phyloP scores from a whole-genome alignment of 2,888 invertebrate species.

The Cataglyphis altisquamis region DNA sequence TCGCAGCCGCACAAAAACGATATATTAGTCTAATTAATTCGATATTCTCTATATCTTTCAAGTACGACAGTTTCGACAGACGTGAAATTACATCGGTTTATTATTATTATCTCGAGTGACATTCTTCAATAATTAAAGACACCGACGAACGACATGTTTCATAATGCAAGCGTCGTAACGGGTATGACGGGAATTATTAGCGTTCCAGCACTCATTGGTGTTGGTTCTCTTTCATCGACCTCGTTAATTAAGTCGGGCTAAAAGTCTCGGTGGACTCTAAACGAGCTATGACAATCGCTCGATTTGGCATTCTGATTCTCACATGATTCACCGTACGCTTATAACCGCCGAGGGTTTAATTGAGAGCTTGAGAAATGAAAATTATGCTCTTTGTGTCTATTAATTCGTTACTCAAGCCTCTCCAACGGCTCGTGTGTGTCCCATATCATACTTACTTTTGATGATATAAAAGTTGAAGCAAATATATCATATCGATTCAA shows the following conservation, averaged over 20 bases:
- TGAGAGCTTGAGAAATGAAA: constrained; percentile 37
- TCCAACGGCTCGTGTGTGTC: not conserved
- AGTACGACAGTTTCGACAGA: not conserved
- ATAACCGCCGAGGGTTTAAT: constrained; percentile 30
- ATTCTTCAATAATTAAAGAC: constrained; percentile 42
- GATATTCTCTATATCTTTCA: not conserved
- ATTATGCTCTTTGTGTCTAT: constrained; percentile 48
- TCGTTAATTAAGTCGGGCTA: constrained; percentile 53
- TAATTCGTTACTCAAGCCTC: constrained; percentile 17
- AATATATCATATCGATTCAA: constrained; percentile 12
- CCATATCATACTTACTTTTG: not conserved
- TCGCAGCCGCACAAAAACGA: not conserved
- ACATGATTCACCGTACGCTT: constrained; percentile 49
- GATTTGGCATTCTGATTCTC: constrained; percentile 55
- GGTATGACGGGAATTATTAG: constrained; percentile 40
- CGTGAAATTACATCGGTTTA: not conserved
- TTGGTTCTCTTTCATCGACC: constrained; percentile 55
- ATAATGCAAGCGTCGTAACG: not conserved
- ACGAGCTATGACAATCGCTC: constrained; percentile 57
- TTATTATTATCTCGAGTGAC: constrained; percentile 12
- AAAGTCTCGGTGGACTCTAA: constrained; percentile 52
- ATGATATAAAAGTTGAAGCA: constrained; percentile 4
- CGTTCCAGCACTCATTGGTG: constrained; percentile 45
- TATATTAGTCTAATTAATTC: not conserved
- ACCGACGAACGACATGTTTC: constrained; percentile 6